These are phyloP conservation scores for Baryphthengus martii DNA, from an alignment of 2,113 vertebrate genomes.

Conservation along the genomic window DNA sequence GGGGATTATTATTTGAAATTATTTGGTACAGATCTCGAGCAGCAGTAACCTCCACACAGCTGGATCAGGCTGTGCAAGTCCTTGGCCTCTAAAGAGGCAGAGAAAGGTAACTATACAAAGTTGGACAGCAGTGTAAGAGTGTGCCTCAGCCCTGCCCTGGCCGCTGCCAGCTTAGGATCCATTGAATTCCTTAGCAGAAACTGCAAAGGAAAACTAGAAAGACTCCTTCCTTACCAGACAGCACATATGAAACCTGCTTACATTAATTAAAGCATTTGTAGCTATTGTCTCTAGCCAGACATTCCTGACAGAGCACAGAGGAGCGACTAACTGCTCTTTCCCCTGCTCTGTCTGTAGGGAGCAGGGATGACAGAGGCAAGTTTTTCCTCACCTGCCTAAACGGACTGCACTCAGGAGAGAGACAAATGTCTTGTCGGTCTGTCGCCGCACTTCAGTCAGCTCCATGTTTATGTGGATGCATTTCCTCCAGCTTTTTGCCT, in stretches of 20 bases:
- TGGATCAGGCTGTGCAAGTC: neutral
- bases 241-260: neutral
- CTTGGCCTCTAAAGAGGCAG: neutral
- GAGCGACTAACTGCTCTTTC: neutral
- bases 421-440: constrained; percentile 88
- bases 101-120: neutral
- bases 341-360: neutral
- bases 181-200: neutral
- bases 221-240: neutral
- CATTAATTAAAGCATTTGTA: neutral
- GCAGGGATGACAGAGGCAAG: neutral
- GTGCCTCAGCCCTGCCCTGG: neutral
- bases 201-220: neutral
- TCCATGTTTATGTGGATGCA: constrained; percentile 94
- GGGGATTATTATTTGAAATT: neutral
- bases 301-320: neutral
- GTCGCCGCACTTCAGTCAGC: constrained; percentile 87
- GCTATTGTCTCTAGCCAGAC: neutral
- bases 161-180: neutral
- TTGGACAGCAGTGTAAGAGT: neutral
- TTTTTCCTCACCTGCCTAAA: constrained; percentile 84
- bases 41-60: neutral
- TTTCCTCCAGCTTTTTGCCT: constrained; percentile 91
- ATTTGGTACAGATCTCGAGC: neutral
- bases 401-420: constrained; percentile 87